Conservation (phyloP, 2,888 invertebrate species). For the Pecten maximus region DNA sequence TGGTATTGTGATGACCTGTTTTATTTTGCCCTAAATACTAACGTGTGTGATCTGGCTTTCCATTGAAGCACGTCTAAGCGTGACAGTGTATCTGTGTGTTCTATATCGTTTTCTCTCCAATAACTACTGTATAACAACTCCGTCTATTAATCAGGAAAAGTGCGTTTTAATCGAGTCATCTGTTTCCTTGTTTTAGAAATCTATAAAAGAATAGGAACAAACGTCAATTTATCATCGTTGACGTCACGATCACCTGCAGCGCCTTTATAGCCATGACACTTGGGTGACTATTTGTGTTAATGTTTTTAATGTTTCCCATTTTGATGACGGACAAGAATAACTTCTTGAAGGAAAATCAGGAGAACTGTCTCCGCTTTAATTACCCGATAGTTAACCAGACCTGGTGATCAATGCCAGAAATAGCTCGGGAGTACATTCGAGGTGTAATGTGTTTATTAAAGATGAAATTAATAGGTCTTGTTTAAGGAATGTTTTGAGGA, state of each 20-base stretch:
- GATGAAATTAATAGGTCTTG: no score
- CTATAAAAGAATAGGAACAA: not conserved
- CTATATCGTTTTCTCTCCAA: not conserved
- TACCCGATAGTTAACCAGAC: not conserved
- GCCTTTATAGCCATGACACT: not conserved
- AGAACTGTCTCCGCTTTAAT: not conserved
- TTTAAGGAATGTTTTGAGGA: no score
- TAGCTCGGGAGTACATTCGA: no score
- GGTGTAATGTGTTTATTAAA: no score
- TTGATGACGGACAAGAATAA: not conserved
- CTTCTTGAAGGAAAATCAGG: not conserved
- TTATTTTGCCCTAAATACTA: no score
- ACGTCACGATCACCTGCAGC: not conserved
- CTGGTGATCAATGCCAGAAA: not conserved
- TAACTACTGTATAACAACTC: not conserved
- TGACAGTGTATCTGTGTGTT: not conserved
- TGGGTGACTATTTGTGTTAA: not conserved
- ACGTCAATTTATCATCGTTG: not conserved
- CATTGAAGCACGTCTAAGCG: no score
- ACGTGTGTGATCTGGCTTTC: no score
- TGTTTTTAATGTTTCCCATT: not conserved
- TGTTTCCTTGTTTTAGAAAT: not conserved
- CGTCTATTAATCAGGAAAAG: not conserved
- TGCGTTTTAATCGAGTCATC: not conserved
- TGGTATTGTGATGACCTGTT: no score